A percentile compares a stretch with the other conserved stretches of the same genome.
phyloP scores from a whole-genome alignment of 2,797 vertebrate species.

The Triplophysa yarkandensis region DNA sequence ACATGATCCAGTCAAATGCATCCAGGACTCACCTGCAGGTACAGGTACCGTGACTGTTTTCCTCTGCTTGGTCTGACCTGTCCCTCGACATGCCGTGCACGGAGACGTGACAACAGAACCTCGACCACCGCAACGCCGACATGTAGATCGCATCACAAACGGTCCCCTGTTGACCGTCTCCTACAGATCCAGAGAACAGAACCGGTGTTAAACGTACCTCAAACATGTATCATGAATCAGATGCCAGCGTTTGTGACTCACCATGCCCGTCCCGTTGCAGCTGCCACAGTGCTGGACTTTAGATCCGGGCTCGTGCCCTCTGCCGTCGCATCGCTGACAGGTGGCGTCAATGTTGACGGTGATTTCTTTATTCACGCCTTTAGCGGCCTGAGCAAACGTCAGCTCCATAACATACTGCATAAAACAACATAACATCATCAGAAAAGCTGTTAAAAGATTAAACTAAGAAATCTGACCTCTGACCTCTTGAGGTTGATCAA shows the following conservation, averaged over 20 bases:
- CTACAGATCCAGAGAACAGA: slow-evolving; percentile 71
- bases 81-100: slow-evolving; percentile 83
- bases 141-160: slow-evolving; percentile 96
- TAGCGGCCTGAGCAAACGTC: slow-evolving; percentile 94
- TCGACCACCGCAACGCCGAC: slow-evolving; percentile 87
- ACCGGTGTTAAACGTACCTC: background rate
- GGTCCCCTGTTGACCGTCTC: slow-evolving; percentile 96
- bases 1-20: background rate
- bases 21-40: slow-evolving; percentile 84
- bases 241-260: slow-evolving; percentile 63
- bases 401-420: slow-evolving; percentile 92
- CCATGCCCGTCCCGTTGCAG: slow-evolving; percentile 95
- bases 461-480: background rate
- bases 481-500: slow-evolving; percentile 94
- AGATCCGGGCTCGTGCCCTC: slow-evolving; percentile 90
- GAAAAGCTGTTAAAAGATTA: background rate
- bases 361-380: slow-evolving; percentile 97
- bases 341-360: slow-evolving; percentile 81
- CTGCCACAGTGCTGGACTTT: slow-evolving; percentile 88
- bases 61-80: slow-evolving; percentile 91
- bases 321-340: slow-evolving; percentile 88
- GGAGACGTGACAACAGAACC: slow-evolving; percentile 86
- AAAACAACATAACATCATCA: background rate
- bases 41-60: slow-evolving; percentile 90
- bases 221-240: background rate